Conservation (phyloP, 2,888 invertebrate species). For the Sinhomidia bicolor region DNA sequence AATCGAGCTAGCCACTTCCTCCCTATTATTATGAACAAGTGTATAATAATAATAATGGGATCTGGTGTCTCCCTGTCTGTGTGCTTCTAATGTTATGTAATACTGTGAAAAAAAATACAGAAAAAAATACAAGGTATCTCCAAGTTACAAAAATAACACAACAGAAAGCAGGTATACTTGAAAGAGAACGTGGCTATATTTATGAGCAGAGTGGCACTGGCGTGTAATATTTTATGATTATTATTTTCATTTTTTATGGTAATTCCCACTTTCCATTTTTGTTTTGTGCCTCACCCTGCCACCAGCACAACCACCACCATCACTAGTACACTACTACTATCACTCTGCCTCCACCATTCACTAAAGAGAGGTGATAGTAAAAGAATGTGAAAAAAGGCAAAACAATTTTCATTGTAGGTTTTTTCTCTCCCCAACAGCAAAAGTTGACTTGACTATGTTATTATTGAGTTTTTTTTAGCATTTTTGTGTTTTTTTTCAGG, state of each 20-base stretch:
- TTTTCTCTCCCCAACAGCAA: background rate
- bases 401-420: background rate
- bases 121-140: background rate
- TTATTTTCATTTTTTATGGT: slow-evolving; percentile 44
- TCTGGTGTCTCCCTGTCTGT: slow-evolving; percentile 18
- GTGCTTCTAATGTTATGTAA: slow-evolving; percentile 2
- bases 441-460: background rate
- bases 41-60: slow-evolving; percentile 21
- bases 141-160: background rate
- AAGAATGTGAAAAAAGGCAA: no score
- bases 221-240: slow-evolving; percentile 40
- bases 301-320: no score
- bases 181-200: background rate
- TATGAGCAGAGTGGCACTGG: background rate
- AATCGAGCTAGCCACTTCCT: background rate
- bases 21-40: slow-evolving; percentile 29
- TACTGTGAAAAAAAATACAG: background rate
- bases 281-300: background rate
- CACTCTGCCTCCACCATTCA: background rate
- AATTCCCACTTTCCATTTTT: slow-evolving; percentile 25
- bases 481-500: background rate
- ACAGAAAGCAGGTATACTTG: background rate
- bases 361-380: no score
- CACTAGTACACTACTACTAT: no score
- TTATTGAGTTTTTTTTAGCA: background rate